Base-by-base conservation (phyloP, 1,140 invertebrate species). In the Tetragonula clypearis region DNA sequence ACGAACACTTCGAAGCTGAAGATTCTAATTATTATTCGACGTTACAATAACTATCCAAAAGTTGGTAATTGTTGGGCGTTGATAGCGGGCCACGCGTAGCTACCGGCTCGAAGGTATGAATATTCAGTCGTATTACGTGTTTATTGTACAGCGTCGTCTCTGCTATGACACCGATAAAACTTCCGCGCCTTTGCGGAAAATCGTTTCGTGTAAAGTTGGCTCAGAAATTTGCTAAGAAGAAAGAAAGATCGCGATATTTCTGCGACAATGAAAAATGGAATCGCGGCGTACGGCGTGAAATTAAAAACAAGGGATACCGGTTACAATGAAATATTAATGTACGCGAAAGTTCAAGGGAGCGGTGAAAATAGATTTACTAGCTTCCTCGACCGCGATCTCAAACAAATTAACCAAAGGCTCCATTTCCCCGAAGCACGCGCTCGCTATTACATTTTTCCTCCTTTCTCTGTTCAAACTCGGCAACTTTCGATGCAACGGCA, bases 11-110 rank as follows among this genome's bases (percentile, higher is more conserved):
- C 17, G 41, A 1, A 17, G n/a, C 23, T 11, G 72, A 77, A 83
- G 55, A 83, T 77, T 77, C 12, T 84, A 84, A 84, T 84, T 78
- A 79, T 69, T 69, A 78, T 78, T 78, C 82, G 65, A 60, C 82
- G 73, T 78, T 41, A 41, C 53, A 84, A 77, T 69, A 77, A 78
- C 74, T 53, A 69, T 77, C 65, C 41, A 62, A 78, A 84, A 84
- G 75, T 78, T 84, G 14, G 55, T 60, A 78, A 84, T 60, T 69
- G 82, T 49, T 78, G 19, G 62, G 26, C 55, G 75, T 69, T 35
- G 35, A 78, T 78, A 78, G 30, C 62, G 17, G 14, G n/a, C 41
- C 21, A 72, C 35, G 79, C 35, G 30, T 35, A 9, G 53, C 30
- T 49, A 26, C 55, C n/a, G 23, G 17, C 15, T 72, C 1, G 1